These are phyloP conservation scores for Parasteatoda lunata DNA, from an alignment of 2,888 invertebrate genomes.

Conservation along the genomic window DNA sequence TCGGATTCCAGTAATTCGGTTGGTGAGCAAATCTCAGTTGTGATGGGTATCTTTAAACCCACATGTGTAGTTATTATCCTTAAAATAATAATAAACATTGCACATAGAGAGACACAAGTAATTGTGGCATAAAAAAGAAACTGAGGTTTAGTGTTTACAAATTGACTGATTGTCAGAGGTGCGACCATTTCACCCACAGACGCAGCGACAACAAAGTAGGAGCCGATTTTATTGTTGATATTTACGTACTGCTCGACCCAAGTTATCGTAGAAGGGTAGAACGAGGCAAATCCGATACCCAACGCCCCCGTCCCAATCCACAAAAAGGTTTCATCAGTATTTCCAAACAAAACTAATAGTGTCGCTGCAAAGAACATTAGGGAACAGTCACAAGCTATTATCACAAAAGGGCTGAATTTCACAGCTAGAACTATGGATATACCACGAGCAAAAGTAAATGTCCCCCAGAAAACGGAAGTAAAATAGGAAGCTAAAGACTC, in stretches of 20 bases:
- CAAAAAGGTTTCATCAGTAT: conserved; percentile 30
- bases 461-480: conserved; percentile 76
- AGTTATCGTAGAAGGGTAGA: conserved; percentile 65
- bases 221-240: conserved; percentile 65
- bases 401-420: conserved; percentile 45
- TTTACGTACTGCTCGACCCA: conserved; percentile 64
- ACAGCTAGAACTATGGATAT: conserved; percentile 72
- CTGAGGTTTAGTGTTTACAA: conserved; percentile 59
- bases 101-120: conserved; percentile 19
- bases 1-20: background rate
- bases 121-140: conserved; percentile 59
- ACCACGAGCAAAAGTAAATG: conserved; percentile 75
- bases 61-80: conserved; percentile 7
- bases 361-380: conserved; percentile 52
- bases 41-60: conserved; percentile 13
- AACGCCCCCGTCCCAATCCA: conserved; percentile 64
- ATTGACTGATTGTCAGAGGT: conserved; percentile 68
- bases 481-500: conserved; percentile 70
- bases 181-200: conserved; percentile 69
- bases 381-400: conserved; percentile 55
- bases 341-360: conserved; percentile 45
- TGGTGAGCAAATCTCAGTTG: background rate
- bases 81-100: conserved; percentile 38
- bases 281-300: conserved; percentile 65
- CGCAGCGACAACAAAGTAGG: conserved; percentile 65